Evolutionary conservation across 2,113 vertebrate genomes (phyloP), one percentile per base, ranked within the genome.

Genomic region (Centrocercus urophasianus): DNA sequence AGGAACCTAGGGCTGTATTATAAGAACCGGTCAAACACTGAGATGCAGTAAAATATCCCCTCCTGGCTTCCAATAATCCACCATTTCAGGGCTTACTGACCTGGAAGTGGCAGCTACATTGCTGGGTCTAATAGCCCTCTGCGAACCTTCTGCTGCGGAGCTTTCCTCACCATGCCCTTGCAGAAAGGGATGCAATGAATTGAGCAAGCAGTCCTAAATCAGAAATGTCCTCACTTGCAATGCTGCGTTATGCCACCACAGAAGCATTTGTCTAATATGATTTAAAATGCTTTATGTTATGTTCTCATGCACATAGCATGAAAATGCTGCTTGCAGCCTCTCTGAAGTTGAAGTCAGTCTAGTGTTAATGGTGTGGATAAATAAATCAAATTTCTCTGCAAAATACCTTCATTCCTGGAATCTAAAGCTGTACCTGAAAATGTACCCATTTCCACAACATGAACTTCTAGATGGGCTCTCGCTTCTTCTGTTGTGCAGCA

Each of bases 161-260:
- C 8, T 65, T 54, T 20, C 66, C 40, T 59, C 7, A 0, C 54
- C 47, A 14, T 43, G 56, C 65, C 63, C 32, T 72, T 34, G 42
- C 36, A 71, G 32, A 56, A 27, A 0, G 3, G 67, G 24, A 18
- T 40, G 34, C 28, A 18, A 16, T 7, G 25, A 36, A 11, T 21
- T 34, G 30, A 61, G 19, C 2, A 11, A 52, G 52, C 60, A 77
- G 34, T 32, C 19, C 52, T 59, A 80, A 66, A 77, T 43, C 36
- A 75, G 54, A n/a, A 56, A 32, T 57, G 0, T 63, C 42, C 54
- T 48, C 14, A 12, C 27, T 50, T 70, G 36, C 34, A 50, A 5
- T 27, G 30, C 43, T 69, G 88, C 6, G 4, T 59, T 57, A 11
- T 61, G 38, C 4, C 30, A 32, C 42, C 28, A 63, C 78, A 74